Evolutionary conservation across 2,888 invertebrate genomes (phyloP).

Genomic region (Tethea ocularis): DNA sequence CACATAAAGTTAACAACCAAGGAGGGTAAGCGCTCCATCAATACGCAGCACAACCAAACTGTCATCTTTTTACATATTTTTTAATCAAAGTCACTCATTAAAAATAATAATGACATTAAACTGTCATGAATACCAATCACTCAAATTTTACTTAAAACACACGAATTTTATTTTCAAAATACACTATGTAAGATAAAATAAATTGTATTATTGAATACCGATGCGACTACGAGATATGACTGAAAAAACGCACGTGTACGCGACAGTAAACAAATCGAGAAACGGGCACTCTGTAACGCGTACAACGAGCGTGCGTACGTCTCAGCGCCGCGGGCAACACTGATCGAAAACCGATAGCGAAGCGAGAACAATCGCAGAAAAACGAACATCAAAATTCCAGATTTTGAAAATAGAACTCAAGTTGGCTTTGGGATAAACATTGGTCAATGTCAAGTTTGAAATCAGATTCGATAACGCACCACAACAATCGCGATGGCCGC

Average conservation of each 20-base stretch:
- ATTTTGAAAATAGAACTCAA: slow-evolving; percentile 8
- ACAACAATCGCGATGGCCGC: slow-evolving; percentile 3
- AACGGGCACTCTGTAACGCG: slow-evolving; percentile 32
- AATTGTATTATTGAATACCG: neutral
- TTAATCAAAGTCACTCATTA: neutral
- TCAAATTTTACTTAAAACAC: neutral
- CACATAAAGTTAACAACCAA: slow-evolving; percentile 29
- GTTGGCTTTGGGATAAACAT: neutral
- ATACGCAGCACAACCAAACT: neutral
- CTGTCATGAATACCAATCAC: neutral
- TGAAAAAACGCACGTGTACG: slow-evolving; percentile 47
- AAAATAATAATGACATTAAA: neutral
- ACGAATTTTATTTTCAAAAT: neutral
- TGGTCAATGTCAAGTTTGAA: neutral
- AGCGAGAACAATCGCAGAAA: slow-evolving; percentile 43
- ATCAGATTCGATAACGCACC: neutral
- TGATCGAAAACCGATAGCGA: slow-evolving; percentile 69
- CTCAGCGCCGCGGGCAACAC: slow-evolving; percentile 59
- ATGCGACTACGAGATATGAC: slow-evolving; percentile 1
- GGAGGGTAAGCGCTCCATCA: slow-evolving; percentile 29
- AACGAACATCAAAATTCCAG: slow-evolving; percentile 25
- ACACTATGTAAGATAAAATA: neutral
- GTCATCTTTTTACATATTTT: slow-evolving; percentile 5
- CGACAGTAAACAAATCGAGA: slow-evolving; percentile 55
- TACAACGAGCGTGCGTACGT: slow-evolving; percentile 55